Conservation (phyloP, 2,797 vertebrate genomes). For the Argyrosomus regius region DNA sequence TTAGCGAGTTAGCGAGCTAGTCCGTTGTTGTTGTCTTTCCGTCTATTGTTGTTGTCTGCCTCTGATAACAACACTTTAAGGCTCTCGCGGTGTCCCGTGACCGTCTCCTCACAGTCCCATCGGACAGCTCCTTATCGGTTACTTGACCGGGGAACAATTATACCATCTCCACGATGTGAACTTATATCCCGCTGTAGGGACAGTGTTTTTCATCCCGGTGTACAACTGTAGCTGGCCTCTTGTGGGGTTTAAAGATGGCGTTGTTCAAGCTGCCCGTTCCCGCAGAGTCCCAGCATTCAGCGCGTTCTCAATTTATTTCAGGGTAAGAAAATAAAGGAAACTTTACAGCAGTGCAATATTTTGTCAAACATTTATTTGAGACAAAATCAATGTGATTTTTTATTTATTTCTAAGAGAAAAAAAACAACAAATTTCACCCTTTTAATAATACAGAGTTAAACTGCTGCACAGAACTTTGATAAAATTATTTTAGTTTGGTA, state of each 20-base stretch:
- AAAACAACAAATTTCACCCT: background rate
- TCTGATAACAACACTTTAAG: constrained; percentile 64
- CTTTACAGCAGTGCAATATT: constrained; percentile 7
- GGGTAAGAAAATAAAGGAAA: constrained; percentile 43
- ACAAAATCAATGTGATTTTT: background rate
- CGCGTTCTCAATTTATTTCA: constrained; percentile 57
- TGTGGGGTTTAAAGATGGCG: constrained; percentile 92
- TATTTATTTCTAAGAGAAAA: background rate
- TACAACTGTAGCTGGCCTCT: constrained; percentile 80
- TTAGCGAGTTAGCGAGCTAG: constrained; percentile 68
- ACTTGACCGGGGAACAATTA: constrained; percentile 41
- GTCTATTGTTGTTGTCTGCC: constrained; percentile 83
- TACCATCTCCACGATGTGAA: constrained; percentile 51
- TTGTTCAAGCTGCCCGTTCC: constrained; percentile 75
- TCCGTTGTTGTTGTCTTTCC: constrained; percentile 84
- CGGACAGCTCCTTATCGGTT: constrained; percentile 31
- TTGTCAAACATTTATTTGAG: background rate
- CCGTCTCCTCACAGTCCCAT: constrained; percentile 49
- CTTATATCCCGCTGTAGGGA: constrained; percentile 61
- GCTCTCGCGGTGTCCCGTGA: constrained; percentile 40
- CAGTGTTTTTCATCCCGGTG: constrained; percentile 79
- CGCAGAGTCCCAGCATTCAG: constrained; percentile 85
- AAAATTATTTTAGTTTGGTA: background rate
- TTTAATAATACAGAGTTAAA: background rate
- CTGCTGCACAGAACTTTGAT: background rate